These are phyloP conservation scores for Ornithoptera alexandrae DNA, from an alignment of 2,888 invertebrate species.

Conservation along the genomic window DNA sequence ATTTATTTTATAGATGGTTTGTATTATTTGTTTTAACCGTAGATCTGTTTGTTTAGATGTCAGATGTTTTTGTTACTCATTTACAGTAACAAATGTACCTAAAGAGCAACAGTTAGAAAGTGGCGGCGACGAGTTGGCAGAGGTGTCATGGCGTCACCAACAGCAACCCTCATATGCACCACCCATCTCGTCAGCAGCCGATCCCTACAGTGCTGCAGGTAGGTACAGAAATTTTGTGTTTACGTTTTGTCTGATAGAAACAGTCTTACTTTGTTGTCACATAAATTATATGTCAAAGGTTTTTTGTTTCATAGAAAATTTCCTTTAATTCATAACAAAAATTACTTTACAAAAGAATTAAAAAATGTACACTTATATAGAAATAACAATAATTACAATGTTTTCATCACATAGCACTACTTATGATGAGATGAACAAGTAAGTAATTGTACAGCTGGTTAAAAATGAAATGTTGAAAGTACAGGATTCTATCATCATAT, in stretches of 20 bases:
- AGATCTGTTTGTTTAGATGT: not conserved
- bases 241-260: not conserved
- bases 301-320: too few species aligned
- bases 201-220: constrained; percentile 85
- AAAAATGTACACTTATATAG: too few species aligned
- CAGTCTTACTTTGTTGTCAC: not conserved
- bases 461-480: too few species aligned
- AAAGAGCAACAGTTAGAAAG: constrained; percentile 86
- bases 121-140: constrained; percentile 86
- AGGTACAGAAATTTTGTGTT: constrained; percentile 53
- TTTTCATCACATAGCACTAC: too few species aligned
- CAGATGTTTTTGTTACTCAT: constrained; percentile 22
- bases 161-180: constrained; percentile 82
- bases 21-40: not conserved
- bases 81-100: constrained; percentile 86
- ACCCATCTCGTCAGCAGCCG: constrained; percentile 85
- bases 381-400: too few species aligned
- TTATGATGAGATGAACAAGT: too few species aligned
- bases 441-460: too few species aligned
- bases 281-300: too few species aligned
- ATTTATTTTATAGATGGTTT: not conserved
- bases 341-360: too few species aligned
- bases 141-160: constrained; percentile 88
- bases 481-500: too few species aligned
- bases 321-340: too few species aligned